Evolutionary conservation across 2,113 vertebrate genomes (phyloP).

Genomic region (Ptychochromis oligacanthus): DNA sequence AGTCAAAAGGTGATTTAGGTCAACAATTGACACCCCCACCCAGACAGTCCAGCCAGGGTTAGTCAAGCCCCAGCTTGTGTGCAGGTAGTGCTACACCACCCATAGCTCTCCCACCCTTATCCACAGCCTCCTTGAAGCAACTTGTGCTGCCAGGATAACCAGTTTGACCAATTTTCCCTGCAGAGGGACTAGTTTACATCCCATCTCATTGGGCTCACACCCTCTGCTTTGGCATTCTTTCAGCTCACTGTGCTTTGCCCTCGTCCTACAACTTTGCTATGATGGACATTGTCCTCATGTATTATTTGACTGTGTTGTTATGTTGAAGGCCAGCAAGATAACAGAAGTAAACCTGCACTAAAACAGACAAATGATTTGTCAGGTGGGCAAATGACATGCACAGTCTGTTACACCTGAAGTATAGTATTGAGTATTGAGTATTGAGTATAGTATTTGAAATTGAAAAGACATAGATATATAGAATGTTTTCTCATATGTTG

Average conservation of each 20-base stretch:
- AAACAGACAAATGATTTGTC: too few relatives aligned
- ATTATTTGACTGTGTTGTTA: too few relatives aligned
- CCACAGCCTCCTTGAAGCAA: background rate
- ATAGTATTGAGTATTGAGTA: too few relatives aligned
- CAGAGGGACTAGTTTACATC: background rate
- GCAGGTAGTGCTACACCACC: background rate
- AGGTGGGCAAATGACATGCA: too few relatives aligned
- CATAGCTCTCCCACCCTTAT: background rate
- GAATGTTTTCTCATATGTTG: too few relatives aligned
- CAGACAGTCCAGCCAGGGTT: background rate
- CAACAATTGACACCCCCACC: background rate
- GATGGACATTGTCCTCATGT: too few relatives aligned
- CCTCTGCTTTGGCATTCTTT: accelerated
- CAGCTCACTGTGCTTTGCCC: accelerated
- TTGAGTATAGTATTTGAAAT: too few relatives aligned
- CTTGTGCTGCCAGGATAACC: background rate
- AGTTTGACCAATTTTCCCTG: background rate
- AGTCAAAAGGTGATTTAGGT: too few relatives aligned
- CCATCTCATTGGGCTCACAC: background rate
- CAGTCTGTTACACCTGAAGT: too few relatives aligned
- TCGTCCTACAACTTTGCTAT: background rate
- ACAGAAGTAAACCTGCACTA: too few relatives aligned
- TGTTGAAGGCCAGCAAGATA: too few relatives aligned
- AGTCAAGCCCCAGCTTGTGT: background rate
- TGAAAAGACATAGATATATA: too few relatives aligned